Evolutionary conservation across 2,888 invertebrate species (phyloP).

Genomic region (Mythimna ferrago): DNA sequence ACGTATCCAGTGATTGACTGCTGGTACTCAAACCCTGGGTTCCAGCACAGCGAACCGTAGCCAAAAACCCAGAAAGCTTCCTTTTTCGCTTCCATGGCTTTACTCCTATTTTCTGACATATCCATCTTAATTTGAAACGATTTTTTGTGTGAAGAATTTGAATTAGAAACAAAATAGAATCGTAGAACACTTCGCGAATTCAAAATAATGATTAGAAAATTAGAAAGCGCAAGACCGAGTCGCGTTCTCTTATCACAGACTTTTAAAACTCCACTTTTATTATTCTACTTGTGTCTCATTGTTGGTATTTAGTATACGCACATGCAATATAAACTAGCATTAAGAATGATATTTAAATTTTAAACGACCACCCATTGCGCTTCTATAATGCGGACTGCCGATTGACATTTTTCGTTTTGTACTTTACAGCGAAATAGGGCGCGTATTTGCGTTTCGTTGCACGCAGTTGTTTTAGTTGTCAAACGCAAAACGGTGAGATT

Average conservation of each 20-base stretch:
- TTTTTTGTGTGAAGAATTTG: conserved; percentile 52
- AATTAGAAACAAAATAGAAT: conserved; percentile 44
- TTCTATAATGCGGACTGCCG: conserved; percentile 71
- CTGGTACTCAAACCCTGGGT: conserved; percentile 97
- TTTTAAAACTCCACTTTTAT: conserved; percentile 68
- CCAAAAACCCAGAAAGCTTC: conserved; percentile 97
- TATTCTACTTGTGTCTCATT: conserved; percentile 84
- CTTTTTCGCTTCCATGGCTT: conserved; percentile 70
- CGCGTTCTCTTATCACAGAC: conserved; percentile 74
- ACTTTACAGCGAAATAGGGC: conserved; percentile 59
- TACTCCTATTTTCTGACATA: conserved; percentile 62
- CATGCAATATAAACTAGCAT: conserved; percentile 72
- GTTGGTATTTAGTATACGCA: conserved; percentile 74
- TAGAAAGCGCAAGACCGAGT: conserved; percentile 69
- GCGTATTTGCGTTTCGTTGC: conserved; percentile 69
- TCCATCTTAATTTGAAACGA: conserved; percentile 47
- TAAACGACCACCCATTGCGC: conserved; percentile 72
- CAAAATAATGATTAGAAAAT: conserved; percentile 70
- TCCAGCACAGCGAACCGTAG: conserved; percentile 98
- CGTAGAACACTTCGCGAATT: conserved; percentile 64
- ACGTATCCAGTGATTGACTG: conserved; percentile 95
- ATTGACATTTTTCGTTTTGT: conserved; percentile 50
- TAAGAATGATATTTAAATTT: conserved; percentile 65
- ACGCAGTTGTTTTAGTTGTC: conserved; percentile 23
- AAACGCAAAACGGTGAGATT: conserved; percentile 11